Conservation (phyloP, 2,888 invertebrate species). For the Cactoblastis cactorum region DNA sequence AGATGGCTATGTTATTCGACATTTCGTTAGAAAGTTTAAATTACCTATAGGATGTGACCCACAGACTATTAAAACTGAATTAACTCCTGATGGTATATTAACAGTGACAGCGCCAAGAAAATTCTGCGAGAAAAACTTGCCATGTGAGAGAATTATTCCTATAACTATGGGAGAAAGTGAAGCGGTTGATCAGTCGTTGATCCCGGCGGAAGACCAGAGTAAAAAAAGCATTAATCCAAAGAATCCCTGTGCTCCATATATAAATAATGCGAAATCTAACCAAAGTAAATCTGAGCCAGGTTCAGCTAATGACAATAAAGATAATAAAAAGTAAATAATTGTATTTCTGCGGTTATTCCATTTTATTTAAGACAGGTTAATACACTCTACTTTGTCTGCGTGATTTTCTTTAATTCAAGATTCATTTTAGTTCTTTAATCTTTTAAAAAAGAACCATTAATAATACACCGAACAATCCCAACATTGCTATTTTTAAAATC, state of each 20-base stretch:
- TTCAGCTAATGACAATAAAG: neutral
- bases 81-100: slow-evolving; percentile 50
- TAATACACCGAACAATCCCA: no score
- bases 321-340: neutral
- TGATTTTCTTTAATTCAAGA: no score
- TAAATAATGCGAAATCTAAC: neutral
- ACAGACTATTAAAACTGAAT: slow-evolving; percentile 38
- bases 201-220: neutral
- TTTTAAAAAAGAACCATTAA: no score
- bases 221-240: neutral
- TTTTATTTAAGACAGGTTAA: no score
- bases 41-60: slow-evolving; percentile 55
- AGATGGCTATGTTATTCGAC: slow-evolving; percentile 43
- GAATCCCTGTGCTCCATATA: neutral
- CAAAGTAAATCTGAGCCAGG: neutral
- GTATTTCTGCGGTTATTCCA: no score
- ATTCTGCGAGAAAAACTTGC: slow-evolving; percentile 31
- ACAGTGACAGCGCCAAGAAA: slow-evolving; percentile 50
- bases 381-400: no score
- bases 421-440: no score
- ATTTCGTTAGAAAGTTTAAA: slow-evolving; percentile 57
- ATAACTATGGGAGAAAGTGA: slow-evolving; percentile 25
- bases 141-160: slow-evolving; percentile 42
- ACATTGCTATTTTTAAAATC: no score
- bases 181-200: neutral